Conservation (phyloP, 1,140 invertebrate species). For the Coptotermes formosanus region DNA sequence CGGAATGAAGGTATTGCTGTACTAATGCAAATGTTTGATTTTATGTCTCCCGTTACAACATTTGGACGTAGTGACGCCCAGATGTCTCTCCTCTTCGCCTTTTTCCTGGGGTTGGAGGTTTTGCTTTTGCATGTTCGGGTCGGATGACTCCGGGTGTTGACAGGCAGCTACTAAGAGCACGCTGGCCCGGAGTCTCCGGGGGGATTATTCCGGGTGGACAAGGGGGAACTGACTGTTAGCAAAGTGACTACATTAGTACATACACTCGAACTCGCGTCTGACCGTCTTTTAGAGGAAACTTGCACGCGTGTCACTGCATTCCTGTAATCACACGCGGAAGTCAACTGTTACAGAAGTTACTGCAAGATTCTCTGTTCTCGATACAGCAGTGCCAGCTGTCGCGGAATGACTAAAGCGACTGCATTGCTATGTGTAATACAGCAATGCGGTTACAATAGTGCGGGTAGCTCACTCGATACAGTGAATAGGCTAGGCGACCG, state of each 20-base stretch:
- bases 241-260: slow-evolving; percentile 23
- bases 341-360: too few species aligned
- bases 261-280: not conserved
- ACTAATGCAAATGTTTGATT: not conserved
- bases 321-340: not conserved
- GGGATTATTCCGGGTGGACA: slow-evolving; percentile 16
- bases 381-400: too few species aligned
- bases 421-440: too few species aligned
- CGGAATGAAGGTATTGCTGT: not conserved
- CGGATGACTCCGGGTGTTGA: slow-evolving; percentile 20
- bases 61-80: not conserved
- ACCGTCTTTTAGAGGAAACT: not conserved
- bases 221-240: not conserved
- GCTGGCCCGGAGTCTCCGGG: slow-evolving; percentile 7
- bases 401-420: too few species aligned
- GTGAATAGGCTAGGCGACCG: too few species aligned
- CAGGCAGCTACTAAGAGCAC: slow-evolving; percentile 16
- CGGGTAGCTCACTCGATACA: too few species aligned
- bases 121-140: not conserved
- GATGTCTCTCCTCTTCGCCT: not conserved
- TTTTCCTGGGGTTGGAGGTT: not conserved
- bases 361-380: too few species aligned
- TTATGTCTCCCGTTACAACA: not conserved
- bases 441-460: too few species aligned
- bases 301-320: not conserved